Base-by-base conservation (phyloP, 1,140 invertebrate species). In the Bombus turneri region DNA sequence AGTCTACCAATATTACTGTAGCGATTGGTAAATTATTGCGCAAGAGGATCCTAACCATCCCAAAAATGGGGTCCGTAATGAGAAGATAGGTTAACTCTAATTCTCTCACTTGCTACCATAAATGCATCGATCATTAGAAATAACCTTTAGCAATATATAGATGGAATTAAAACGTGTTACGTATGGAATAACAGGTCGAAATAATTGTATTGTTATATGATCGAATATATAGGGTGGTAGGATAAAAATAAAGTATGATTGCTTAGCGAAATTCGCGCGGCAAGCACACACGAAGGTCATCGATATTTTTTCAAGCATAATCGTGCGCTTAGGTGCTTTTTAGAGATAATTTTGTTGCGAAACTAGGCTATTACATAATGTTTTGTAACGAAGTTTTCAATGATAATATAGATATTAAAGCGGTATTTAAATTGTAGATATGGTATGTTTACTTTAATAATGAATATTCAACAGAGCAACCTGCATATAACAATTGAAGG, bases 181-280 rank as follows among this genome's bases (percentile, higher is more conserved):
- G 73, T 31, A 31, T 25, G 25, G 12, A 37, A 18, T 10, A 13
- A 57, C 1, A 28, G 12, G 31, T 15, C 31, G 28, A 72, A 28
- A 43, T 72, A 43, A 41, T 41, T 72, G 13, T 41, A 12, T 41
- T n/a, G 39, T 18, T 18, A 1, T 39, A 57, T 15, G 34, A 0
- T 13, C 13, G 34, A 10, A 15, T 37, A 34, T 59, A 59, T n/a
- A 59, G 31, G 34, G 34, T 76, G 74, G 12, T 8, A 39, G 31
- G 25, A 18, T 59, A 76, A 76, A 76, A 76, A 76, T 76, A 76
- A 53, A 76, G 25, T 25, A n/a, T 18, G 53, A 76, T 76, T 28
- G 53, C 59, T 76, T 76, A 15, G 13, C 5, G 47, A 62, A 39
- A 76, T 34, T 76, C 53, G 22, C 34, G 25, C 47, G 47, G 53